Conservation (phyloP, 2,797 vertebrate species). For the Selene dorsalis region DNA sequence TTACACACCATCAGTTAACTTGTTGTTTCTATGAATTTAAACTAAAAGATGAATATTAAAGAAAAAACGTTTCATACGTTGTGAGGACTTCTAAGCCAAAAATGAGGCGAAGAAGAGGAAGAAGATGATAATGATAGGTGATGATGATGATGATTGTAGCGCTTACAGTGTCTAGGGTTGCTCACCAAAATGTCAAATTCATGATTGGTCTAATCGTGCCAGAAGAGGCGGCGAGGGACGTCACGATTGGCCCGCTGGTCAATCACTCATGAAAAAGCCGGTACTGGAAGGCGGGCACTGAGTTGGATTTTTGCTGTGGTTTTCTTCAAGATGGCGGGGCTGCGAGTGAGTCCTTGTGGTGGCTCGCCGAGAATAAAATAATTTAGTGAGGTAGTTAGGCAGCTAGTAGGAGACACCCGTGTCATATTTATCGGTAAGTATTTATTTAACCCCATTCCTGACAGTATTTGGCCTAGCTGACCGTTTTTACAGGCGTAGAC, state of each 20-base stretch:
- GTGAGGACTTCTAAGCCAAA: too few relatives aligned
- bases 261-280: conserved; percentile 69
- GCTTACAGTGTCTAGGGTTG: not conserved
- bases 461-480: not conserved
- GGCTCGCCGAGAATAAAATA: conserved; percentile 56
- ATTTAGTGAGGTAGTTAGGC: conserved; percentile 44
- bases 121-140: too few relatives aligned
- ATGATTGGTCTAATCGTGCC: conserved; percentile 33
- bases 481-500: not conserved
- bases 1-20: not conserved
- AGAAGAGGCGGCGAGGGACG: accelerated
- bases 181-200: not conserved
- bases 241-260: conserved; percentile 49
- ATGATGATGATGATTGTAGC: not conserved
- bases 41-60: not conserved
- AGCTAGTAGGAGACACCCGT: conserved; percentile 11
- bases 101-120: too few relatives aligned
- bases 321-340: conserved; percentile 83
- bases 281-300: conserved; percentile 50
- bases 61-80: not conserved
- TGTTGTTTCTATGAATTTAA: not conserved
- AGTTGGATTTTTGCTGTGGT: conserved; percentile 37
- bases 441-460: too few relatives aligned
- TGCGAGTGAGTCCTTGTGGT: conserved; percentile 43
- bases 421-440: conserved; percentile 72